Conservation (phyloP, 2,888 invertebrate species). For the Mimachlamys varia region DNA sequence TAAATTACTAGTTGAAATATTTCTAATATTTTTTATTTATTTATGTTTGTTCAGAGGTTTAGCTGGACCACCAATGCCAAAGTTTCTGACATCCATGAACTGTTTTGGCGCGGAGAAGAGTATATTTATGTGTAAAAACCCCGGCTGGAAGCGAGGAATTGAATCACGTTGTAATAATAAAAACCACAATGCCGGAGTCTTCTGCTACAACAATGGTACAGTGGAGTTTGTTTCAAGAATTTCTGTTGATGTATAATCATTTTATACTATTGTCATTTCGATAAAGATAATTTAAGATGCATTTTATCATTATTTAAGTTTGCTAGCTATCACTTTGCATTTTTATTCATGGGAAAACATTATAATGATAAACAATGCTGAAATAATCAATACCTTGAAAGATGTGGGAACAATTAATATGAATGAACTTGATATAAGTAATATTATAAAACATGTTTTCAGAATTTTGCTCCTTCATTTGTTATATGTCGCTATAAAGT, state of each 20-base stretch:
- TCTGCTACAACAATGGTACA: conserved; percentile 68
- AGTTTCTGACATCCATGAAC: conserved; percentile 62
- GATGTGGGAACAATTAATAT: too few relatives aligned
- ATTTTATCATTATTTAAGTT: too few relatives aligned
- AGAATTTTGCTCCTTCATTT: too few relatives aligned
- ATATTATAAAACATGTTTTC: too few relatives aligned
- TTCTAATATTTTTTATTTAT: not conserved
- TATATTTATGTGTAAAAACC: conserved; percentile 67
- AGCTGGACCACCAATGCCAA: conserved; percentile 47
- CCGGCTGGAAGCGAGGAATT: conserved; percentile 66
- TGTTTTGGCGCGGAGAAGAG: conserved; percentile 65
- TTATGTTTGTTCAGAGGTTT: conserved; percentile 42
- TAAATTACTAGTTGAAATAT: not conserved
- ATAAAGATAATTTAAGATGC: too few relatives aligned
- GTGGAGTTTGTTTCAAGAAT: not conserved
- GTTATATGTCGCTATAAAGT: too few relatives aligned
- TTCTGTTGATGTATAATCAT: not conserved
- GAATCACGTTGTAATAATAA: conserved; percentile 59
- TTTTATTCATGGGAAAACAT: too few relatives aligned
- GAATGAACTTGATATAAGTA: too few relatives aligned
- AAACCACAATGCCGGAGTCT: conserved; percentile 66
- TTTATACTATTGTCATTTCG: too few relatives aligned
- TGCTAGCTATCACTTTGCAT: too few relatives aligned
- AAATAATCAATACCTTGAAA: too few relatives aligned
- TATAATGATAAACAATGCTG: too few relatives aligned